Conservation (phyloP, 2,113 vertebrate species). For the Apodemus sylvaticus region DNA sequence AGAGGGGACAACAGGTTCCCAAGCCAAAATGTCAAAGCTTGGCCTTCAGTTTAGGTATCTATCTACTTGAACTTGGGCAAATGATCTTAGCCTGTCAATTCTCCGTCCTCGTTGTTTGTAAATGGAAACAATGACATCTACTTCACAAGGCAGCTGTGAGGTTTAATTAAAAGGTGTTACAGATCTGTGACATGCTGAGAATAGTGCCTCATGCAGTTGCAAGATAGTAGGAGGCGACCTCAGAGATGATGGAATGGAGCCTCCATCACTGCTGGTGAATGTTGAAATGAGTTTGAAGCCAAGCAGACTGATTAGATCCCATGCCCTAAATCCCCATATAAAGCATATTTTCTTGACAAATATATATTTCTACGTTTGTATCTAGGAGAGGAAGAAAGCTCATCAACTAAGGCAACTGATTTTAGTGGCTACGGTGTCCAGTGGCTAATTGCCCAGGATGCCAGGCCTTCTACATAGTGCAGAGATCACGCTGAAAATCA, state of each 20-base stretch:
- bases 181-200: neutral
- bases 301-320: neutral
- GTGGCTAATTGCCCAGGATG: neutral
- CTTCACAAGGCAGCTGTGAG: neutral
- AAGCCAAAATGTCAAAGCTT: neutral
- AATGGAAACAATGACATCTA: neutral
- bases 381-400: neutral
- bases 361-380: neutral
- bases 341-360: neutral
- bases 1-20: neutral
- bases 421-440: neutral
- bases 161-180: neutral
- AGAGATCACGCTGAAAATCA: neutral
- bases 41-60: neutral
- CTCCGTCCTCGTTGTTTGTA: neutral
- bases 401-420: neutral
- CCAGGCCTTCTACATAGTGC: neutral
- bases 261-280: neutral
- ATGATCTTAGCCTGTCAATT: neutral
- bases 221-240: neutral
- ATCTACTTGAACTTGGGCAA: neutral
- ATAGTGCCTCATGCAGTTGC: neutral
- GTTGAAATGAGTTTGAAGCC: neutral
- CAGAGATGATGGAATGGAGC: neutral
- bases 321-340: neutral